A percentile compares a stretch with the other conserved stretches of the same genome.
phyloP scores from a whole-genome alignment of 1,140 invertebrate species.

The Zophobas atratus region DNA sequence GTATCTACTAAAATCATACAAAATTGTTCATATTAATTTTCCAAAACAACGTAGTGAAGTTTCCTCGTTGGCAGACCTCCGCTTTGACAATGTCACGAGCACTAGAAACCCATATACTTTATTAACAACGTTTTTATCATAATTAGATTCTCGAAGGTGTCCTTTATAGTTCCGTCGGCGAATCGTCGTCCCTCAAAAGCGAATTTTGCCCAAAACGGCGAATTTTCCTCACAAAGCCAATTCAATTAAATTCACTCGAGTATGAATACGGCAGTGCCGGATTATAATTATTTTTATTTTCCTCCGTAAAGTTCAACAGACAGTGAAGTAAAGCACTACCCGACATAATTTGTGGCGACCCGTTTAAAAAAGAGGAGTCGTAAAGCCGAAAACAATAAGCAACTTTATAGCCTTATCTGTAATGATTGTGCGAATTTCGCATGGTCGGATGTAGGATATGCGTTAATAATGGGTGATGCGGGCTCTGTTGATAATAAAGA shows the following conservation, averaged over 20 bases:
- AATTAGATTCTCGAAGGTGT: too few species aligned
- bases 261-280: neutral
- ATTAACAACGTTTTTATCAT: too few species aligned
- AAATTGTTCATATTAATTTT: too few species aligned
- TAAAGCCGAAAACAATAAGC: constrained; percentile 19
- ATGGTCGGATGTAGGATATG: constrained; percentile 3
- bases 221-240: neutral
- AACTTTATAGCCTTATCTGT: constrained; percentile 22
- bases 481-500: constrained; percentile 13
- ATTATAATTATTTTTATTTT: constrained; percentile 6
- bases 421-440: constrained; percentile 6
- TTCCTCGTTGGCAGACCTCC: too few species aligned
- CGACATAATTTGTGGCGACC: constrained; percentile 15
- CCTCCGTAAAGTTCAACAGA: constrained; percentile 23
- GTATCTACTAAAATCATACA: too few species aligned
- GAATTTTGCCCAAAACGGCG: neutral
- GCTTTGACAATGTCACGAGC: too few species aligned
- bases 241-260: neutral
- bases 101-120: too few species aligned
- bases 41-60: too few species aligned
- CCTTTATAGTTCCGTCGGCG: too few species aligned
- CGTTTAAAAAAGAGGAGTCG: constrained; percentile 10
- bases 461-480: neutral
- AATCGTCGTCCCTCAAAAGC: too few species aligned
- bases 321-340: constrained; percentile 17